Evolutionary conservation across 37 sponge, comb jelly and placozoan genomes (phyloP), one percentile per base, ranked within the genome.

Genomic region (Ianthella basta): DNA sequence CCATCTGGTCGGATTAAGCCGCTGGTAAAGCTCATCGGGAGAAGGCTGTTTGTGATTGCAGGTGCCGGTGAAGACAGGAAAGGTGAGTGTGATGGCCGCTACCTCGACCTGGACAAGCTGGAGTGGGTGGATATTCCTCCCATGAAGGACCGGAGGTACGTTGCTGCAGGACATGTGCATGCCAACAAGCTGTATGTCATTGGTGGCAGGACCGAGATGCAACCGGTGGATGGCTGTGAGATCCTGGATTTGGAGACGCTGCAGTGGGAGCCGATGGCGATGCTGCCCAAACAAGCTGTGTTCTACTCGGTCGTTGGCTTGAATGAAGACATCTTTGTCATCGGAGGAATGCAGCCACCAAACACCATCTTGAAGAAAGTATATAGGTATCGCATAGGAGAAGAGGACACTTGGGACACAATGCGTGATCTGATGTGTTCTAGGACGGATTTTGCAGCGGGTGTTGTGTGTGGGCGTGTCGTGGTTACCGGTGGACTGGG

Each of bases 311-410:
- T 93, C 1, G 80, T 93, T 1, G 90, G 88, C 5, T 41, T 69
- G 60, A 60, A 85, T 25, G 87, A 80, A 39, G 66, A 82, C 36
- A 87, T 93, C 37, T 93, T 82, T 34, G 88, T 87, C 34, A 82
- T 90, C 15, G 94, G 94, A 0, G 94, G 94, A 0, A 74, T 93
- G 29, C 83, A 84, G 6, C 94, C 90, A 23, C 85, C 81, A 81
- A 79, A 77, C 18, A 87, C 85, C 6, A 32, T 93, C 38, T 63
- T 55, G 10, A 89, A 90, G 80, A 87, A 84, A 1, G 94, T 87
- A 33, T 91, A 90, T 56, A 75, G 77, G 55, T 93, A 87, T 80
- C 79, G 85, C 56, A 90, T 93, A 18, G 50, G 50, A 8, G 60
- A 73, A 5, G 87, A 90, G 0, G 44, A 89, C 59, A 68, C 56